Conservation (phyloP, 2,113 vertebrate genomes). For the Suncus etruscus region DNA sequence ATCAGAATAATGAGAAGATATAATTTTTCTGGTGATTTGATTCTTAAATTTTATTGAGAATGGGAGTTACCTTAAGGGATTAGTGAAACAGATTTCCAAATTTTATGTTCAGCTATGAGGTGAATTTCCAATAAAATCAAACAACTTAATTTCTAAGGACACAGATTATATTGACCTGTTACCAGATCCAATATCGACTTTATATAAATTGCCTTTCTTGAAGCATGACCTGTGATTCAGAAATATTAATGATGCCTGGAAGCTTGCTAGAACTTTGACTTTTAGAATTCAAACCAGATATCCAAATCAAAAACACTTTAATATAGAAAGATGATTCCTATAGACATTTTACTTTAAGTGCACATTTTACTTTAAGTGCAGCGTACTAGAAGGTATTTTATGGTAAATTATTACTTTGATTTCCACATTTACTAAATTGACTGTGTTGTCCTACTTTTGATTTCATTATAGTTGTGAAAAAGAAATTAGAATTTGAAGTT, state of each 20-base stretch:
- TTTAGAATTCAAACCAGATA: background rate
- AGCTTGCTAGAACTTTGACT: background rate
- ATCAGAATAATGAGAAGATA: too few relatives aligned
- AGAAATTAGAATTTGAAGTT: background rate
- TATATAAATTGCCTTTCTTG: background rate
- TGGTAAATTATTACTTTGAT: background rate
- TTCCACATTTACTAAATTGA: constrained; percentile 29
- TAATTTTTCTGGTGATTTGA: too few relatives aligned
- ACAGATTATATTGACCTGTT: too few relatives aligned
- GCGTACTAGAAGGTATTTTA: background rate
- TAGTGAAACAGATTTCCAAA: too few relatives aligned
- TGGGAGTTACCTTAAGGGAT: too few relatives aligned
- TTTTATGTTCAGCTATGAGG: too few relatives aligned
- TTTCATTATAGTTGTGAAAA: background rate
- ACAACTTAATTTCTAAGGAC: too few relatives aligned
- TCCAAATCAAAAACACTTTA: background rate
- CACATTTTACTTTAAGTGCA: too few relatives aligned
- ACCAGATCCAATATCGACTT: background rate
- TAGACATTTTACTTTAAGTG: background rate
- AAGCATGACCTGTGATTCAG: background rate
- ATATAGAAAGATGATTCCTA: background rate
- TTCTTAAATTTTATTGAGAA: too few relatives aligned
- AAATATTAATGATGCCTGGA: background rate
- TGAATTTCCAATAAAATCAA: too few relatives aligned
- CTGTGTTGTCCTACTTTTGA: background rate